Conservation (phyloP, 2,888 invertebrate genomes). For the Cerastis leucographa region DNA sequence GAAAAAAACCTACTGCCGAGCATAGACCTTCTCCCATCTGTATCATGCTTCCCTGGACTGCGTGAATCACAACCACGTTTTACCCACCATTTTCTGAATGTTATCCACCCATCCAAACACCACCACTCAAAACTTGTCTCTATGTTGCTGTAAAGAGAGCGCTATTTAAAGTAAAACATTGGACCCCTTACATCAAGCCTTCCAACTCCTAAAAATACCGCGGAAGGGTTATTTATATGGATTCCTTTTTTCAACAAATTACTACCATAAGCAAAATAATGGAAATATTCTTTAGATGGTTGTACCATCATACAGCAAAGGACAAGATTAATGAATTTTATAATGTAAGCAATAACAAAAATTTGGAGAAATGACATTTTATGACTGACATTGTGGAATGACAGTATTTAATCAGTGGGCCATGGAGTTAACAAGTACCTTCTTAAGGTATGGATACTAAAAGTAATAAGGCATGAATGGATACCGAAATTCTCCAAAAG, state of each 20-base stretch:
- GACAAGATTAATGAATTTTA: constrained; percentile 47
- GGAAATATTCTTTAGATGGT: constrained; percentile 30
- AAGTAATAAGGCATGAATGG: not conserved
- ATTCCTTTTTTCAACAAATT: constrained; percentile 58
- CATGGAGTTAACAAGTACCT: not conserved
- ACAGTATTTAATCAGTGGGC: not conserved
- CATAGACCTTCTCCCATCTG: not conserved
- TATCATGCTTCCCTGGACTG: not conserved
- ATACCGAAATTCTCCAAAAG: not conserved
- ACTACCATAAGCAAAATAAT: constrained; percentile 61
- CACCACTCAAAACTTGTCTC: not conserved
- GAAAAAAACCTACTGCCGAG: not conserved
- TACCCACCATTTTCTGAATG: not conserved
- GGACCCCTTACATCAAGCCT: constrained; percentile 39
- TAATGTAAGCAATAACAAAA: constrained; percentile 38
- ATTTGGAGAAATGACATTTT: constrained; percentile 49
- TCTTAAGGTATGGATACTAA: not conserved
- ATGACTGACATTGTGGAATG: constrained; percentile 14
- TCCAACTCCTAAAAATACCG: constrained; percentile 50
- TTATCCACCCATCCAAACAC: not conserved
- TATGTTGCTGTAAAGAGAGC: not conserved
- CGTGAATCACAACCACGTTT: not conserved
- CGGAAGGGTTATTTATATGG: constrained; percentile 51
- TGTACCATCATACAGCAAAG: constrained; percentile 46
- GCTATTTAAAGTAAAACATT: not conserved